These are phyloP conservation scores for Oryzias sinensis DNA, from an alignment of 2,797 vertebrate genomes.

Conservation along the genomic window DNA sequence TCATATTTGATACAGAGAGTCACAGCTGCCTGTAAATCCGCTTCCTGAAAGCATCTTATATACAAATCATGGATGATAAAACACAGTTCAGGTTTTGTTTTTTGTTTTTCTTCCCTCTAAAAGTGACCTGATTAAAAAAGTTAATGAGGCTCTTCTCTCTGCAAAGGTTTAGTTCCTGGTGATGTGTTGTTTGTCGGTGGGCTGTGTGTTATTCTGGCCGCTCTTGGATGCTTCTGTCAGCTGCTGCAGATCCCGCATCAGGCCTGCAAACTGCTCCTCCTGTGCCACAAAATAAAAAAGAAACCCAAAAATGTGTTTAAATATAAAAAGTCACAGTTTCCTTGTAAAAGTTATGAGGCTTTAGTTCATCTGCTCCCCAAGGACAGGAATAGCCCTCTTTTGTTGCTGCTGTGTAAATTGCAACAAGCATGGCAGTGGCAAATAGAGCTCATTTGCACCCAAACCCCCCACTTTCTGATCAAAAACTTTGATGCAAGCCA, in stretches of 20 bases:
- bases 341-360: too few relatives aligned
- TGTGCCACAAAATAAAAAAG: constrained; percentile 39
- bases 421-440: too few relatives aligned
- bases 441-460: too few relatives aligned
- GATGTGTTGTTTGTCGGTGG: constrained; percentile 32
- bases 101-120: neutral
- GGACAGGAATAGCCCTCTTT: too few relatives aligned
- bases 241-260: constrained; percentile 68
- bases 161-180: constrained; percentile 51
- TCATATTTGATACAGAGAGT: neutral
- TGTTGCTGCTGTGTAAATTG: too few relatives aligned
- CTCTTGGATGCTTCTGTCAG: constrained; percentile 44
- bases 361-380: too few relatives aligned
- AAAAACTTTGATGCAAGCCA: too few relatives aligned
- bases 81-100: neutral
- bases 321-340: neutral
- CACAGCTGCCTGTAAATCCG: neutral
- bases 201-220: constrained; percentile 44
- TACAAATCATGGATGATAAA: neutral
- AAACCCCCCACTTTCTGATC: too few relatives aligned
- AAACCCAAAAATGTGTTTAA: neutral
- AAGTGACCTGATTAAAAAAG: neutral
- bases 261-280: constrained; percentile 80
- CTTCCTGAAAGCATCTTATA: neutral
- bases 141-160: too few relatives aligned